Evolutionary conservation across 2,113 vertebrate genomes (phyloP).

Genomic region (Circaetus gallicus): DNA sequence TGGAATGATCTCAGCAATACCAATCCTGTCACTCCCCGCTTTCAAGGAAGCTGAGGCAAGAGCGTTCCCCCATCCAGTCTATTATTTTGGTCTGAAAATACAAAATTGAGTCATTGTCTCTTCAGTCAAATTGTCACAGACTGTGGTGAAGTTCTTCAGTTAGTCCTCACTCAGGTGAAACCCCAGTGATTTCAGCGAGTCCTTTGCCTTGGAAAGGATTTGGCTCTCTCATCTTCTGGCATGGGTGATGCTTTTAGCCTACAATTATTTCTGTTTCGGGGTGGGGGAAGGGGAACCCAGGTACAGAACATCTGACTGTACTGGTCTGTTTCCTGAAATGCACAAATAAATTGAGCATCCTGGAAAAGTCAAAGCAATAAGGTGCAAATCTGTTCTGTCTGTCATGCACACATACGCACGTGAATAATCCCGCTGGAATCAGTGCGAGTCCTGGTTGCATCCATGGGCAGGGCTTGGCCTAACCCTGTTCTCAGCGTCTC

Average conservation of each 20-base stretch:
- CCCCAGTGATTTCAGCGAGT: background rate
- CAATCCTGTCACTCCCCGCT: constrained; percentile 12
- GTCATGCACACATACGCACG: background rate
- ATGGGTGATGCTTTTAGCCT: constrained; percentile 12
- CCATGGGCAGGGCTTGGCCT: background rate
- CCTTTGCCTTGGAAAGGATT: constrained; percentile 20
- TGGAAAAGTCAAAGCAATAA: constrained; percentile 45
- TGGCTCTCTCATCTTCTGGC: constrained; percentile 48
- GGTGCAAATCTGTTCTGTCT: constrained; percentile 9
- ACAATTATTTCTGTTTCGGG: background rate
- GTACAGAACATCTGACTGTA: constrained; percentile 26
- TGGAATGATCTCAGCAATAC: constrained; percentile 33
- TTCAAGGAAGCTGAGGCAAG: constrained; percentile 53
- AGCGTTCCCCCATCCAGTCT: constrained; percentile 30
- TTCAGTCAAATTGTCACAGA: constrained; percentile 3
- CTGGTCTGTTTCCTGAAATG: constrained; percentile 47
- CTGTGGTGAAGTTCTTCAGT: background rate
- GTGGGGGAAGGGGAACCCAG: constrained; percentile 1
- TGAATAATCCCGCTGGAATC: background rate
- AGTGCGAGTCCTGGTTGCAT: background rate
- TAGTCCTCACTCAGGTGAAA: background rate
- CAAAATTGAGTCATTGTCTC: constrained; percentile 10
- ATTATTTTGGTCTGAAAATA: constrained; percentile 56
- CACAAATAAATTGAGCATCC: constrained; percentile 64
- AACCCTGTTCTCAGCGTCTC: background rate